Evolutionary conservation across 2,797 vertebrate genomes (phyloP), one percentile per base, ranked within the genome.

Genomic region (Phyllotis vaccarum): DNA sequence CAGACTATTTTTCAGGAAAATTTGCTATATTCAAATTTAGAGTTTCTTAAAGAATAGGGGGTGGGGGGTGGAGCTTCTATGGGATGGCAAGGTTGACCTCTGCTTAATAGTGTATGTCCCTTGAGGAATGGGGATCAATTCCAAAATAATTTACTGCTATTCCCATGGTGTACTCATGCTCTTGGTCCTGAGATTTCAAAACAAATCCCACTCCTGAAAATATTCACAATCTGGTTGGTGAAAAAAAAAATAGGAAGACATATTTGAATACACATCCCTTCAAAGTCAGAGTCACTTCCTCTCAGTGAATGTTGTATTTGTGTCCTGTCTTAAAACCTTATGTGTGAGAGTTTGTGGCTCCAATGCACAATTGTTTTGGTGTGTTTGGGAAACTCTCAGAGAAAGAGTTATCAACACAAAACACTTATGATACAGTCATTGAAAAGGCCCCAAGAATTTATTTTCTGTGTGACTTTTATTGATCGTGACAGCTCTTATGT

Each of bases 361-460:
- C 62, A 24, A 7, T 22, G 60, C 2, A 1, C 43, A 10, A 1
- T 68, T 56, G 14, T 31, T 37, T 75, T 66, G 3, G 29, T 29
- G 24, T 49, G 58, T 66, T 56, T 62, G 24, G 31, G 13, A 70
- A 52, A 49, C 17, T 93, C 27, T 66, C 75, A n/a, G 46, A 60
- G 24, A 62, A 82, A 93, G 72, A 86, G 37, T 17, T 46, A 43
- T 70, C 62, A 58, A 16, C 49, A 49, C 64, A 86, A 96, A 79
- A 40, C 80, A 37, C 60, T 62, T 91, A 78, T n/a, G 82, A 75
- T n/a, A 8, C 1, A n/a, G 68, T 92, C 40, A 40, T 37, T 90
- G 95, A 95, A 94, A 88, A 54, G 94, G 6, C 66, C 9, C 60
- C 64, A 81, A 83, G 87, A 82, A 88, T 93, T 75, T 93, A 89